phyloP scores from a whole-genome alignment of 2,113 vertebrate genomes.

The Eleginops maclovinus region DNA sequence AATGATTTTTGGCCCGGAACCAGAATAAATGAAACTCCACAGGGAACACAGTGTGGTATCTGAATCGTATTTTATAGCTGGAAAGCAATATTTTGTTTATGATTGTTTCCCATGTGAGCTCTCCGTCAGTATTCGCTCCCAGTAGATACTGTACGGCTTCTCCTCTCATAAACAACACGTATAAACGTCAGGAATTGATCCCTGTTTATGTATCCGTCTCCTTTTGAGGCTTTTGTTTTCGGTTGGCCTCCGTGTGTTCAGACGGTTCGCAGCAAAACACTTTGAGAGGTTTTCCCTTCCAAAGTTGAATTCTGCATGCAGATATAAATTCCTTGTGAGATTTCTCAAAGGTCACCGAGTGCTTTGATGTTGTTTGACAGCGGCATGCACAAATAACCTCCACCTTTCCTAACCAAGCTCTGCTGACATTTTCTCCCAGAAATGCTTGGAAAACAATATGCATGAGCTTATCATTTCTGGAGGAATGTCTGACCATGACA shows the following conservation, averaged over 20 bases:
- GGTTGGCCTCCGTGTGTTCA: neutral
- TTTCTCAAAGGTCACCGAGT: constrained; percentile 65
- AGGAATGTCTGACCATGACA: constrained; percentile 18
- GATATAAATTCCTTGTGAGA: constrained; percentile 60
- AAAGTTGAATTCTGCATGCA: constrained; percentile 63
- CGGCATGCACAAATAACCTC: constrained; percentile 51
- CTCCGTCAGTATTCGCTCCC: constrained; percentile 45
- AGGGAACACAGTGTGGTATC: constrained; percentile 39
- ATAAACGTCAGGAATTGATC: constrained; percentile 42
- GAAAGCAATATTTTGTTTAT: constrained; percentile 66
- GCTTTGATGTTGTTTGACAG: constrained; percentile 70
- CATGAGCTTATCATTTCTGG: constrained; percentile 42
- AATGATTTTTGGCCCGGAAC: constrained; percentile 64
- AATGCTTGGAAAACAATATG: constrained; percentile 43
- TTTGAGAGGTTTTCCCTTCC: constrained; percentile 26
- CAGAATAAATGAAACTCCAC: constrained; percentile 63
- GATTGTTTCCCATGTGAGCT: constrained; percentile 50
- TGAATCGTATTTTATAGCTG: constrained; percentile 55
- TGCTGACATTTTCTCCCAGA: constrained; percentile 60
- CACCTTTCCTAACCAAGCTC: constrained; percentile 50
- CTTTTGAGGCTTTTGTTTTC: constrained; percentile 30
- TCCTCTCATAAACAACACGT: constrained; percentile 50
- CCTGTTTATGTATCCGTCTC: constrained; percentile 37
- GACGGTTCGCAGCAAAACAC: neutral
- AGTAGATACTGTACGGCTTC: constrained; percentile 5